These are phyloP conservation scores for Aleadryas rufinucha DNA, from an alignment of 2,113 vertebrate species.

Conservation along the genomic window DNA sequence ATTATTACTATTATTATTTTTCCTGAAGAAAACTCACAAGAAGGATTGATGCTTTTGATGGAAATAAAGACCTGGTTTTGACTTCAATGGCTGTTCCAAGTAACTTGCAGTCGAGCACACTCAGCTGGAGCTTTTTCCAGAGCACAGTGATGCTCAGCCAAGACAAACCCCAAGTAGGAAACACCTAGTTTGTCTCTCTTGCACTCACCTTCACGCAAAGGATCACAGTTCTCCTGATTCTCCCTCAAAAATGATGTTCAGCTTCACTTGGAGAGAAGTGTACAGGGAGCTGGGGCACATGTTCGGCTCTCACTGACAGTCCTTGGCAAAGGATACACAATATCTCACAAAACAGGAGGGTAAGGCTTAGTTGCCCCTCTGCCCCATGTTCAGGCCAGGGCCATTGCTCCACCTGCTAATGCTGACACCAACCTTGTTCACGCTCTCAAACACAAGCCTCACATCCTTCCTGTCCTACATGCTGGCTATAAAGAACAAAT, in stretches of 20 bases:
- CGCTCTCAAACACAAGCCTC: not conserved
- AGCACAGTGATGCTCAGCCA: not conserved
- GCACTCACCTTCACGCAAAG: not conserved
- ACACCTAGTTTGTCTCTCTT: not conserved
- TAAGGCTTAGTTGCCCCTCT: not conserved
- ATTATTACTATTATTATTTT: not conserved
- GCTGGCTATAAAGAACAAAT: not conserved
- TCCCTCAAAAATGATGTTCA: not conserved
- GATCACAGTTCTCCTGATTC: not conserved
- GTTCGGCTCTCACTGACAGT: not conserved
- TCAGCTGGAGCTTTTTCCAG: not conserved
- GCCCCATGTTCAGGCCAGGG: not conserved
- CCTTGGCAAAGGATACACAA: not conserved
- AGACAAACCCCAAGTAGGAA: not conserved
- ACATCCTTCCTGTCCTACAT: not conserved
- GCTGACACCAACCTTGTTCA: not conserved
- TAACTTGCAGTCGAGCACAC: accelerated
- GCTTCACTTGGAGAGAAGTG: not conserved
- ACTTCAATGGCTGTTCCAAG: not conserved
- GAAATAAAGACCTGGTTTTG: not conserved
- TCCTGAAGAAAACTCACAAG: not conserved
- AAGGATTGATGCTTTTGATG: not conserved
- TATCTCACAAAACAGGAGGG: not conserved
- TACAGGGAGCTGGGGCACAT: too few relatives aligned
- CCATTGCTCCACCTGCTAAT: not conserved